These are phyloP conservation scores for Vulpes vulpes DNA, from an alignment of 2,113 vertebrate genomes.

Conservation along the genomic window DNA sequence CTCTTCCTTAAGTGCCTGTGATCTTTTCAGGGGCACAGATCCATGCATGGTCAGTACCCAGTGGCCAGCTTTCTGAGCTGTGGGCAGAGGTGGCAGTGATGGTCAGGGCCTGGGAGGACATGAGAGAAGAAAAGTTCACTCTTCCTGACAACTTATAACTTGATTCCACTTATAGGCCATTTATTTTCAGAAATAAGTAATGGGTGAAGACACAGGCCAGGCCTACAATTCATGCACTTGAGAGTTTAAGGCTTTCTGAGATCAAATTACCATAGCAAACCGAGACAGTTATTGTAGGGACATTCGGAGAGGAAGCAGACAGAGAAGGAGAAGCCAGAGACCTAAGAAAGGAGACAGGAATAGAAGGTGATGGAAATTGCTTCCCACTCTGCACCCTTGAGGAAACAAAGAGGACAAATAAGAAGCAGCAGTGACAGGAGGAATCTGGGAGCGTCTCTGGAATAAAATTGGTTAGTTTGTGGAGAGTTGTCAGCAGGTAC, in stretches of 20 bases:
- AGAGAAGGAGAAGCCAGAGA: slow-evolving; percentile 67
- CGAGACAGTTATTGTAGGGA: slow-evolving; percentile 58
- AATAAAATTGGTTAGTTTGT: neutral
- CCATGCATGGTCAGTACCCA: slow-evolving; percentile 54
- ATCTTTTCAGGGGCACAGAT: slow-evolving; percentile 69
- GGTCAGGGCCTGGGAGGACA: slow-evolving; percentile 52
- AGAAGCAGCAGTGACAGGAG: slow-evolving; percentile 39
- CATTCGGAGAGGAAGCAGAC: slow-evolving; percentile 55
- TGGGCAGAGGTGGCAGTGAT: slow-evolving; percentile 40
- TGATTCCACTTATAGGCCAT: slow-evolving; percentile 81
- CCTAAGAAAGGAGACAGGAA: slow-evolving; percentile 69
- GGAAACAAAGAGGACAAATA: slow-evolving; percentile 74
- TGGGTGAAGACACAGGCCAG: slow-evolving; percentile 81
- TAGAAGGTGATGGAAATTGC: slow-evolving; percentile 72
- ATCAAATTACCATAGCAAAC: slow-evolving; percentile 75
- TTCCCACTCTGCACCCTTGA: slow-evolving; percentile 68
- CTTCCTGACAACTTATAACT: slow-evolving; percentile 77
- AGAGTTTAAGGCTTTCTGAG: slow-evolving; percentile 71
- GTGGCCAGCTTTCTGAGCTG: slow-evolving; percentile 40
- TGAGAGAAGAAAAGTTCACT: slow-evolving; percentile 72
- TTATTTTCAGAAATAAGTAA: slow-evolving; percentile 83
- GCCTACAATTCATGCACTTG: slow-evolving; percentile 72
- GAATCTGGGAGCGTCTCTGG: neutral
- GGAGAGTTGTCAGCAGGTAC: neutral
- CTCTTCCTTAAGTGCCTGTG: slow-evolving; percentile 68